These are phyloP conservation scores for Ethmia dodecea DNA, from an alignment of 2,888 invertebrate genomes.

Conservation along the genomic window DNA sequence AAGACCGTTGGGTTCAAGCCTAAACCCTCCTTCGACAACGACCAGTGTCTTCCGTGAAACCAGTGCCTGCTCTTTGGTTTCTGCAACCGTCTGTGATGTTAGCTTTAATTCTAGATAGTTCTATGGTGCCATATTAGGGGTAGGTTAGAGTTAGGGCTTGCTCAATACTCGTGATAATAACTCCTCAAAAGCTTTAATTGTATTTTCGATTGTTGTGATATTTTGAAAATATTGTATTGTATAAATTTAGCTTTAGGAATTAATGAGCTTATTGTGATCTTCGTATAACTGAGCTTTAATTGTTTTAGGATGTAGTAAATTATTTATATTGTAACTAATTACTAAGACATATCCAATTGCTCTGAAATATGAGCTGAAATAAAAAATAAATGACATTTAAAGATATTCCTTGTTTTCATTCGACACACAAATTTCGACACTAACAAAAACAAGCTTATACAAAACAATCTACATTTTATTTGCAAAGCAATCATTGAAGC, in stretches of 20 bases:
- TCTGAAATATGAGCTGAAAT: conserved; percentile 22
- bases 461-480: conserved; percentile 11
- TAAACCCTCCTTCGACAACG: conserved; percentile 44
- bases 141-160: conserved; percentile 30
- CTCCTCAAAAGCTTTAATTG: conserved; percentile 69
- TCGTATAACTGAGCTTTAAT: conserved; percentile 65
- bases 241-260: conserved; percentile 49
- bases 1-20: conserved; percentile 84
- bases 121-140: conserved; percentile 65
- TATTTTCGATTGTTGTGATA: conserved; percentile 60
- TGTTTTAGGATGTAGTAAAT: conserved; percentile 54
- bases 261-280: conserved; percentile 57
- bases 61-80: conserved; percentile 67
- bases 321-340: conserved; percentile 48
- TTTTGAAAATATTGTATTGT: conserved; percentile 52
- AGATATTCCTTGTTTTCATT: conserved; percentile 47
- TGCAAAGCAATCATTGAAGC: conserved; percentile 4
- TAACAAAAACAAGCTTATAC: conserved; percentile 17
- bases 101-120: conserved; percentile 59
- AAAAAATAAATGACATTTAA: conserved; percentile 44
- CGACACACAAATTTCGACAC: conserved; percentile 17
- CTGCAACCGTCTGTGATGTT: conserved; percentile 74
- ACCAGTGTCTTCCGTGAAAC: conserved; percentile 74
- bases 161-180: conserved; percentile 60
- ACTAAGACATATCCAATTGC: conserved; percentile 27